Percentiles rank a stretch among this genome's conserved stretches.
Conservation (phyloP, 1,140 invertebrate species). For the Zaprionus kolodkinae region DNA sequence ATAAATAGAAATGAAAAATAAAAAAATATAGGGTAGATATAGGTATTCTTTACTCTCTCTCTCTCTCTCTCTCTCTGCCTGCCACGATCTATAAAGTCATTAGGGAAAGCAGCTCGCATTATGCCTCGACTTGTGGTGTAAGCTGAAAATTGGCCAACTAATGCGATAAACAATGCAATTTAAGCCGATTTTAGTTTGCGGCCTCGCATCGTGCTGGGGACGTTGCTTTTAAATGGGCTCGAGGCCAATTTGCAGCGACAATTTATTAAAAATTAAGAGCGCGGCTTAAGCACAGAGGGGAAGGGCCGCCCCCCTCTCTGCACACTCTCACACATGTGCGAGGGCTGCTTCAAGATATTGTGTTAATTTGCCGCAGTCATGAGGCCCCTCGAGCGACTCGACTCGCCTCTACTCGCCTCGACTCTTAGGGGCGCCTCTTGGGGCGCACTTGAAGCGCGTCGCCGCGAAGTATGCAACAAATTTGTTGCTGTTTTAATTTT, state of each 20-base stretch:
- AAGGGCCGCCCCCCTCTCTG: neutral
- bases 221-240: slow-evolving; percentile 28
- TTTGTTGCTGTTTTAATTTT: slow-evolving; percentile 79
- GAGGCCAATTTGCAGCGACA: slow-evolving; percentile 58
- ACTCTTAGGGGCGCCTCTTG: neutral
- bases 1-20: too few relatives aligned
- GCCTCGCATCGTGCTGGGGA: slow-evolving; percentile 5
- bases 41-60: too few relatives aligned
- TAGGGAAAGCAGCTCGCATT: slow-evolving; percentile 15
- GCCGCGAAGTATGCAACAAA: slow-evolving; percentile 71
- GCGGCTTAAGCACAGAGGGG: slow-evolving; percentile 16
- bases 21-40: too few relatives aligned
- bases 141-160: slow-evolving; percentile 42
- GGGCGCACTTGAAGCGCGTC: slow-evolving; percentile 59
- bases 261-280: slow-evolving; percentile 64
- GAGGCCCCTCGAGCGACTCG: slow-evolving; percentile 44
- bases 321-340: neutral
- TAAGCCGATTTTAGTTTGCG: slow-evolving; percentile 35
- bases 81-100: slow-evolving; percentile 32
- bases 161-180: slow-evolving; percentile 63
- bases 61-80: too few relatives aligned
- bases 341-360: slow-evolving; percentile 61
- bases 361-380: slow-evolving; percentile 79
- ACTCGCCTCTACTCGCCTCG: neutral
- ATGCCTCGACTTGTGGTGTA: slow-evolving; percentile 13